Conservation (phyloP, 2,888 invertebrate species). For the Pheosia tremula region DNA sequence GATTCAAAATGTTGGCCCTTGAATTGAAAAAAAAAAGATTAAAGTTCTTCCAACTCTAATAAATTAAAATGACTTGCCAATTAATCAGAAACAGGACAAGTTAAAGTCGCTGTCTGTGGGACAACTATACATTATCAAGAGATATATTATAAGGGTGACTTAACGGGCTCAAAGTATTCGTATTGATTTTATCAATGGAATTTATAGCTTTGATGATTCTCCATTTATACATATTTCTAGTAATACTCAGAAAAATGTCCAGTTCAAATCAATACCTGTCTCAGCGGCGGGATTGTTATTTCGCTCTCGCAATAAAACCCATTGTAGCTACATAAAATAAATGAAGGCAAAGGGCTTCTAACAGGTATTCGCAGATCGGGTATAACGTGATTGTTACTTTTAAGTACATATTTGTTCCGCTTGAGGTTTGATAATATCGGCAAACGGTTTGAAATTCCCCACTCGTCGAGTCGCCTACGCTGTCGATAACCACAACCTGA, state of each 20-base stretch:
- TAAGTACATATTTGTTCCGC: constrained; percentile 13
- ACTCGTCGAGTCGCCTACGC: not conserved
- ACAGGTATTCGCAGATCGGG: constrained; percentile 10
- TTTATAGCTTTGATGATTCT: constrained; percentile 41
- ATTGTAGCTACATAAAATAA: constrained; percentile 9
- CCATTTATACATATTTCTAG: constrained; percentile 19
- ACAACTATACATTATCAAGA: constrained; percentile 9
- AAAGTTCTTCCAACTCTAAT: constrained; percentile 14
- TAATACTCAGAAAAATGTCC: not conserved
- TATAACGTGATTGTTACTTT: constrained; percentile 15
- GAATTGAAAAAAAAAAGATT: not conserved
- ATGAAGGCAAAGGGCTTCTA: constrained; percentile 4
- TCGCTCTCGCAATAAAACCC: constrained; percentile 9
- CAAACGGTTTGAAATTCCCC: constrained; percentile 9
- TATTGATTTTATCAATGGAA: constrained; percentile 44
- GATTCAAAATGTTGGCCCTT: not conserved
- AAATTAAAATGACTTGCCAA: constrained; percentile 18
- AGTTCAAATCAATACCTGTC: not conserved
- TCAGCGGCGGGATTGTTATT: constrained; percentile 8
- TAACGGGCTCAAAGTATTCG: constrained; percentile 12
- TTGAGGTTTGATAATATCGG: constrained; percentile 6
- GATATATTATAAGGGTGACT: constrained; percentile 7
- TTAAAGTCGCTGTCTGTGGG: not conserved
- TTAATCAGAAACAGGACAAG: constrained; percentile 17
- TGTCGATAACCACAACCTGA: not conserved